Conservation (phyloP, 2,888 invertebrate genomes). For the Nymphalis c-album region DNA sequence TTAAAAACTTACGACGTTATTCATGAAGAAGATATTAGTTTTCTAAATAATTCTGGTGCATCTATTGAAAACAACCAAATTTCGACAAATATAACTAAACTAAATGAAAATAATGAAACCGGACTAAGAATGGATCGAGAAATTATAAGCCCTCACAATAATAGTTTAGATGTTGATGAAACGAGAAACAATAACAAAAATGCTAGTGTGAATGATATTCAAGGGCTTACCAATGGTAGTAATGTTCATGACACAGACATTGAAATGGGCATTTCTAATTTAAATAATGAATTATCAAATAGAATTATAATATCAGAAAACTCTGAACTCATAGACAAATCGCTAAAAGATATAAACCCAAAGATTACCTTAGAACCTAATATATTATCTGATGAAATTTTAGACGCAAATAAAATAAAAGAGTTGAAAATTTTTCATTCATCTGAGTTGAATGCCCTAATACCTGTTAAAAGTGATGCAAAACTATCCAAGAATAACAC, state of each 20-base stretch:
- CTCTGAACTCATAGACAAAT: not conserved
- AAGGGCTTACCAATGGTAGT: not conserved
- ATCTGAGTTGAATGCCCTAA: slow-evolving; percentile 39
- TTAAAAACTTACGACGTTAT: slow-evolving; percentile 45
- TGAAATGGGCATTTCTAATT: not conserved
- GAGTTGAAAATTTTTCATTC: slow-evolving; percentile 43
- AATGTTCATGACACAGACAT: not conserved
- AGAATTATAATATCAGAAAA: not conserved
- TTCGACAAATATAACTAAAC: not conserved
- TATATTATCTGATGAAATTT: slow-evolving; percentile 27
- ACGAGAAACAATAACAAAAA: not conserved
- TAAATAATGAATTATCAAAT: not conserved
- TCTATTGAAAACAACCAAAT: slow-evolving; percentile 16
- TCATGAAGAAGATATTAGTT: slow-evolving; percentile 22
- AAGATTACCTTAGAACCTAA: slow-evolving; percentile 1
- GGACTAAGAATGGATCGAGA: not conserved
- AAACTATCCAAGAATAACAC: slow-evolving; percentile 40
- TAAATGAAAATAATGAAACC: not conserved
- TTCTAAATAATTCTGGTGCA: slow-evolving; percentile 17
- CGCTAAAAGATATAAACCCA: slow-evolving; percentile 1
- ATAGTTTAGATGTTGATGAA: not conserved
- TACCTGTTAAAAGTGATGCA: slow-evolving; percentile 48
- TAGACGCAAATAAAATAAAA: slow-evolving; percentile 50
- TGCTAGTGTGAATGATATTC: not conserved
- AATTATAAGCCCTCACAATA: not conserved